Conservation (phyloP, 1,140 invertebrate species). For the Prorops nasuta region DNA sequence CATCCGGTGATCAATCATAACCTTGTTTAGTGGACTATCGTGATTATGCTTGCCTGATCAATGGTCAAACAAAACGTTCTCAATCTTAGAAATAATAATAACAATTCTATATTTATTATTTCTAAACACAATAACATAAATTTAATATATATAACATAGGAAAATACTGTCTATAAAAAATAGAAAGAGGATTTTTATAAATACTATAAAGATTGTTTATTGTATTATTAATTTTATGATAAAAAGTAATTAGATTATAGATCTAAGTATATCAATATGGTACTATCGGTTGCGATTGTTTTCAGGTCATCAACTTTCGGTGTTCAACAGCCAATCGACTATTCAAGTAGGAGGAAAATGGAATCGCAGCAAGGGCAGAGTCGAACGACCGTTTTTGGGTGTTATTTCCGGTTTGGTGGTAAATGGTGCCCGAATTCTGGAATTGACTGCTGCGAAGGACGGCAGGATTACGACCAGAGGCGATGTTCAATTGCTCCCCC, state of each 20-base stretch:
- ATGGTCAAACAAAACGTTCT: slow-evolving; percentile 39
- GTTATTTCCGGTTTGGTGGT: slow-evolving; percentile 86
- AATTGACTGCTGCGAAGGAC: slow-evolving; percentile 81
- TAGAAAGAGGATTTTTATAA: too few relatives aligned
- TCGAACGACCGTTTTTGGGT: slow-evolving; percentile 79
- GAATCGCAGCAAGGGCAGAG: slow-evolving; percentile 64
- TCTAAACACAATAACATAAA: too few relatives aligned
- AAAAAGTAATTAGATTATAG: slow-evolving; percentile 1
- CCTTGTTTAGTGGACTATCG: too few relatives aligned
- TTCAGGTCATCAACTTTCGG: slow-evolving; percentile 80
- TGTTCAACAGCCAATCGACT: slow-evolving; percentile 89
- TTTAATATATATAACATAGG: too few relatives aligned
- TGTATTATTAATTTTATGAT: too few relatives aligned
- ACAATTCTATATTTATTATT: too few relatives aligned
- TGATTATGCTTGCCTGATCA: slow-evolving; percentile 35
- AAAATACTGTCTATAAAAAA: too few relatives aligned
- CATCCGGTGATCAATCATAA: too few relatives aligned
- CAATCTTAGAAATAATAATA: too few relatives aligned
- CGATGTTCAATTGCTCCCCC: slow-evolving; percentile 66
- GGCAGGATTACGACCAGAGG: slow-evolving; percentile 70
- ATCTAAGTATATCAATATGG: too few relatives aligned
- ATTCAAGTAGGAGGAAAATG: slow-evolving; percentile 88
- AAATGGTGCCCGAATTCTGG: slow-evolving; percentile 80
- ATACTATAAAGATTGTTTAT: too few relatives aligned
- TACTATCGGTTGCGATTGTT: background rate